Evolutionary conservation across 2,888 invertebrate species (phyloP).

Genomic region (Unio delphinus): DNA sequence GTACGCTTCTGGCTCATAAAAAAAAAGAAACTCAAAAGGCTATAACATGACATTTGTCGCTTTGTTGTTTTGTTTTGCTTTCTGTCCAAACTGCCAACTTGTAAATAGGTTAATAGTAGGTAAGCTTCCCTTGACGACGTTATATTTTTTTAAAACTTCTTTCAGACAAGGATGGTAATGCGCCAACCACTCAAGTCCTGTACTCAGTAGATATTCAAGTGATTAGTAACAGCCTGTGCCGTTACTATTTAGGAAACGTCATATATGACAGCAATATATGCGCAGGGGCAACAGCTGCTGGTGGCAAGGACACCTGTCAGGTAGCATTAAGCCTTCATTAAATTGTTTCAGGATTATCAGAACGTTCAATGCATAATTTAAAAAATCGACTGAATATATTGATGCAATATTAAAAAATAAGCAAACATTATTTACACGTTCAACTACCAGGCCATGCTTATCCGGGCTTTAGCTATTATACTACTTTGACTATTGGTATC

Average conservation of each 20-base stretch:
- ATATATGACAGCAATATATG: slow-evolving; percentile 42
- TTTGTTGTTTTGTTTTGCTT: neutral
- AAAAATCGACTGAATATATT: too few relatives aligned
- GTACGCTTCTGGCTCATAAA: too few relatives aligned
- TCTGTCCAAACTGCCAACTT: neutral
- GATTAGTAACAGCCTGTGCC: slow-evolving; percentile 34
- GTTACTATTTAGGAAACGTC: slow-evolving; percentile 31
- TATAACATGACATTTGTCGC: neutral
- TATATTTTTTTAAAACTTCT: neutral
- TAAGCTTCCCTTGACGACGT: neutral
- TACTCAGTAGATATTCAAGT: slow-evolving; percentile 39
- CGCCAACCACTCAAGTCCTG: slow-evolving; percentile 36
- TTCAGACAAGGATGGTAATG: slow-evolving; percentile 26
- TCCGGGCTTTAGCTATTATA: too few relatives aligned
- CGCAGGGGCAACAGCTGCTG: slow-evolving; percentile 35
- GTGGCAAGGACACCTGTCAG: slow-evolving; percentile 54
- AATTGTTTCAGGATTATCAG: too few relatives aligned
- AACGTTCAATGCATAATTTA: too few relatives aligned
- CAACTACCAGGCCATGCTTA: too few relatives aligned
- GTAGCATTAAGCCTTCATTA: slow-evolving; percentile 10
- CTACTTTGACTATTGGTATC: too few relatives aligned
- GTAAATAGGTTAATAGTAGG: too few relatives aligned
- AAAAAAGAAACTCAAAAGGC: too few relatives aligned
- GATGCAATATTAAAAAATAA: too few relatives aligned
- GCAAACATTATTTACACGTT: too few relatives aligned